phyloP scores from a whole-genome alignment of 2,797 vertebrate species.

The Hephaestus fuliginosus region DNA sequence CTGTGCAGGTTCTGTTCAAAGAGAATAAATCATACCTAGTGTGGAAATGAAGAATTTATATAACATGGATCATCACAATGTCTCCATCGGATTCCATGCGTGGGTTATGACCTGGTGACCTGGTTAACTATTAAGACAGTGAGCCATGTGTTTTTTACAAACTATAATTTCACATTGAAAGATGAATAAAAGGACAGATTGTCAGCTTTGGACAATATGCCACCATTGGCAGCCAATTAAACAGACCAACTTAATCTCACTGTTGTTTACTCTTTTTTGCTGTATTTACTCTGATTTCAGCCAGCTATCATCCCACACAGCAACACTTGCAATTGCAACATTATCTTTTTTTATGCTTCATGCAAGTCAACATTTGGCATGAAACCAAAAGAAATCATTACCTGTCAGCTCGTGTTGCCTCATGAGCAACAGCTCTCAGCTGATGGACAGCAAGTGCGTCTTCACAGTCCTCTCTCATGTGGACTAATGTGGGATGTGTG shows the following conservation, averaged over 20 bases:
- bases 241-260: conserved; percentile 27
- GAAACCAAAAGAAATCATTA: conserved; percentile 9
- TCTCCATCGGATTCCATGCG: not conserved
- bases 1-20: conserved; percentile 17
- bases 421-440: conserved; percentile 20
- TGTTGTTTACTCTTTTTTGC: conserved; percentile 6
- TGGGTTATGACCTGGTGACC: not conserved
- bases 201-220: conserved; percentile 36
- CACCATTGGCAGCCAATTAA: conserved; percentile 13
- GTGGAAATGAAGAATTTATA: not conserved
- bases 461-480: conserved; percentile 30
- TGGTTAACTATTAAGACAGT: not conserved
- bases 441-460: conserved; percentile 31
- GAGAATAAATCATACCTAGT: not conserved
- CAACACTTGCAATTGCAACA: not conserved
- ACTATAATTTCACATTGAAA: conserved; percentile 7
- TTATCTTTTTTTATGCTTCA: not conserved
- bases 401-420: conserved; percentile 1
- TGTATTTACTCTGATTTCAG: conserved; percentile 20
- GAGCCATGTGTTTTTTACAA: not conserved
- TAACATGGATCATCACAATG: not conserved
- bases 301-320: conserved; percentile 10
- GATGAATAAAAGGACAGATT: conserved; percentile 35
- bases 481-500: conserved; percentile 54
- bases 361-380: conserved; percentile 16